These are phyloP conservation scores for Dendrocincla fuliginosa DNA, from an alignment of 2,797 vertebrate genomes.

Conservation along the genomic window DNA sequence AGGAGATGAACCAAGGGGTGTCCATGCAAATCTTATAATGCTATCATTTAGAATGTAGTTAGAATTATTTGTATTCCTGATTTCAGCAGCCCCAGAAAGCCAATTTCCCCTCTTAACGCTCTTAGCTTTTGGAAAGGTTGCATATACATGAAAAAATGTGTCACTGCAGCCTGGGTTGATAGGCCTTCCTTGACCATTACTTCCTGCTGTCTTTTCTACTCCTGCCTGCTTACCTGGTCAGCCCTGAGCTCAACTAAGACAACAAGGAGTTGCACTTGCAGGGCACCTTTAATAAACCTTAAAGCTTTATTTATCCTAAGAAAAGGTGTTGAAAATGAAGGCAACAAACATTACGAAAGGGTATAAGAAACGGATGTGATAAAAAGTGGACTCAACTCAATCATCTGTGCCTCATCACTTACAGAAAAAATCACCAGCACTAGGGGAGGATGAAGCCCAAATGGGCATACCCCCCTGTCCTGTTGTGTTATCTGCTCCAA, in stretches of 20 bases:
- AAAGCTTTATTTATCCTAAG: background rate
- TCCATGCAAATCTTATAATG: background rate
- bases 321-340: background rate
- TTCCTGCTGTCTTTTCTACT: background rate
- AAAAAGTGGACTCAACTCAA: background rate
- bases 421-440: background rate
- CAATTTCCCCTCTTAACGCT: background rate
- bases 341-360: background rate
- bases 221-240: background rate
- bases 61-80: slow-evolving; percentile 9
- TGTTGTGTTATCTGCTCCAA: background rate
- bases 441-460: background rate
- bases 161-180: background rate
- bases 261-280: background rate
- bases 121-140: background rate
- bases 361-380: background rate
- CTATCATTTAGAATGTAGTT: background rate
- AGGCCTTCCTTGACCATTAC: background rate
- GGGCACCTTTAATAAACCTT: background rate
- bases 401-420: background rate
- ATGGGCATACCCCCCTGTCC: background rate
- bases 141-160: background rate
- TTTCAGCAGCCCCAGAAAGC: slow-evolving; percentile 1
- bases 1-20: background rate
- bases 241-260: background rate